Evolutionary conservation across 92 coral and sea anemone species (phyloP).

Genomic region (Porites cylindrica): DNA sequence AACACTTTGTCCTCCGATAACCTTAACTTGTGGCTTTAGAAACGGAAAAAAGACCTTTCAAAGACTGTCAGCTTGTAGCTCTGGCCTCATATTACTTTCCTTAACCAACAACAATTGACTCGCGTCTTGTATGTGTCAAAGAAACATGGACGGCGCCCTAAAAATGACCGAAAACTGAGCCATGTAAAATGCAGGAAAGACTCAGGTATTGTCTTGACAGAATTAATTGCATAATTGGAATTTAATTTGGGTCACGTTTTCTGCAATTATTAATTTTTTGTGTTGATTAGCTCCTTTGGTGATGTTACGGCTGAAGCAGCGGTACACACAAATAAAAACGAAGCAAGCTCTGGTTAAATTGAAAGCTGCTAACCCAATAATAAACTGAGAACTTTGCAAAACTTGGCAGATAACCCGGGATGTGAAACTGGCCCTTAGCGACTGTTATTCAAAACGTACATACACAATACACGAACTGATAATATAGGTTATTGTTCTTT

Average conservation of each 20-base stretch:
- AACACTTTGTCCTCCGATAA: constrained; percentile 31
- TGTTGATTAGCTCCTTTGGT: constrained; percentile 23
- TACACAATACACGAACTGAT: neutral
- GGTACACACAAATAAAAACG: constrained; percentile 14
- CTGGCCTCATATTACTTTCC: neutral
- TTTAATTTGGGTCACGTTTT: constrained; percentile 46
- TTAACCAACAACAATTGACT: neutral
- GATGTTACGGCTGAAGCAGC: constrained; percentile 14
- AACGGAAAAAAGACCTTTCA: neutral
- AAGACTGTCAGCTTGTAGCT: neutral
- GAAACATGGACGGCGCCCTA: neutral
- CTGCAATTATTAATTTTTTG: constrained; percentile 54
- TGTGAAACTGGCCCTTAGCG: neutral
- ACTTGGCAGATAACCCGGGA: neutral
- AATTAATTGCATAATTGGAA: constrained; percentile 63
- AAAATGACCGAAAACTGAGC: neutral
- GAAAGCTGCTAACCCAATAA: constrained; percentile 26
- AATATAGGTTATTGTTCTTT: neutral
- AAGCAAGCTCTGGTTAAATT: neutral
- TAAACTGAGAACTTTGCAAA: neutral
- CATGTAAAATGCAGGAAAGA: constrained; percentile 23
- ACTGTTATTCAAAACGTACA: neutral
- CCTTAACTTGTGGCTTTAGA: constrained; percentile 16
- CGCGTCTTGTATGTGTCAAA: neutral
- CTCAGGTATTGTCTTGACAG: constrained; percentile 48